Conservation (phyloP, 2,888 invertebrate species). For the Xanthia icteritia region DNA sequence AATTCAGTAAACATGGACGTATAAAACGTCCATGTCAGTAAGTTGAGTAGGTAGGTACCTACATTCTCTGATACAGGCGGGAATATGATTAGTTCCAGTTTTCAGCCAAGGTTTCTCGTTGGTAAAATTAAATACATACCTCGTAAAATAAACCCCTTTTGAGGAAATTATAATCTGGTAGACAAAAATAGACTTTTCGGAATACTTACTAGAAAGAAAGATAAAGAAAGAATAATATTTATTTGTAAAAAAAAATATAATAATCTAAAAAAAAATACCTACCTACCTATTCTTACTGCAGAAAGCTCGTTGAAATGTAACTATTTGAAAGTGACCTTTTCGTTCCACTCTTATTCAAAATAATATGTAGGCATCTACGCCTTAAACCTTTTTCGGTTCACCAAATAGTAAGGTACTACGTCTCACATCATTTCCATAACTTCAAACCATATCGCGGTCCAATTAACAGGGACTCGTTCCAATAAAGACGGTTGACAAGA, state of each 20-base stretch:
- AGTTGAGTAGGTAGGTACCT: background rate
- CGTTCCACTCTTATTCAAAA: background rate
- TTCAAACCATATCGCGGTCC: background rate
- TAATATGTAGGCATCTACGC: background rate
- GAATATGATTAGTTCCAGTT: background rate
- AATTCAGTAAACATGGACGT: background rate
- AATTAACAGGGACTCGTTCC: constrained; percentile 14
- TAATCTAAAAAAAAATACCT: too few relatives aligned
- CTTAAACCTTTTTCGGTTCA: background rate
- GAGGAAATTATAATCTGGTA: background rate
- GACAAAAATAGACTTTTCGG: too few relatives aligned
- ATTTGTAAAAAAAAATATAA: too few relatives aligned
- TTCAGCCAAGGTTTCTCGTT: background rate
- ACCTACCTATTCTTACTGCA: too few relatives aligned
- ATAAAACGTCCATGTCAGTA: background rate
- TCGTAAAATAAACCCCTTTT: background rate
- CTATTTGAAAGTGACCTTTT: background rate
- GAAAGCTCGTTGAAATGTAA: background rate
- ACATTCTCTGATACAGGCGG: background rate
- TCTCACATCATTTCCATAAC: background rate
- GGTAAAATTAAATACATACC: background rate
- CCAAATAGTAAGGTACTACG: background rate
- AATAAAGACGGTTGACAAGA: background rate
- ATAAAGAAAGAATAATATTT: too few relatives aligned
- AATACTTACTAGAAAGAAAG: too few relatives aligned